Evolutionary conservation across 2,797 vertebrate genomes (phyloP), one percentile per base, ranked within the genome.

Genomic region (Ptychobarbus kaznakovi): DNA sequence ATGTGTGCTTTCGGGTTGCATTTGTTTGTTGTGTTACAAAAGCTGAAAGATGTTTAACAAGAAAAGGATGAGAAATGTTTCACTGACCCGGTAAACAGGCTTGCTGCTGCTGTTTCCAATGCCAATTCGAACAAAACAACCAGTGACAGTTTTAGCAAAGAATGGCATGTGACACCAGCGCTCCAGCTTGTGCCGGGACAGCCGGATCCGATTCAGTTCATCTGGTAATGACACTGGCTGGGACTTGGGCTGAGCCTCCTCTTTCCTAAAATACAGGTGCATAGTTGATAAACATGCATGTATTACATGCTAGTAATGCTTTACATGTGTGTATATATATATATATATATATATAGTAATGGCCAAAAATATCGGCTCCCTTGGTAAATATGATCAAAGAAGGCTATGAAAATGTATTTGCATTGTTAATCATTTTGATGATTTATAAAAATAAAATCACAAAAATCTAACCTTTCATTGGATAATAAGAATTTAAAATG

Each of bases 101-200:
- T 99, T 99, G 87, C 97, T 99, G 92, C 98, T 99, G 93, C 97
- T 97, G 95, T 99, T 99, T 78, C 98, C 98, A 10, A 99, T 99
- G 80, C 98, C 98, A 87, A 99, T 98, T 69, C 98, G 95, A 49
- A 99, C 98, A 85, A 99, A 99, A 94, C 98, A 99, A 76, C 98
- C 98, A 0, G 97, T 98, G 84, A 98, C 98, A 0, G 98, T 99
- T 93, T 98, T 99, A 56, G 97, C 95, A 73, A 99, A 99, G 92
- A 99, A 99, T 70, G 98, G 98, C 98, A 99, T 99, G 90, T 99
- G 98, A 93, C 98, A 99, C 98, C 98, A 99, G 74, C 97, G 98
- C 73, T 99, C 98, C 90, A 99, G 92, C 91, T 99, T 99, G 93
- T 99, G 97, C 83, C 98, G 95, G 0, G 98, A 99, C 90, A 99